A percentile compares a stretch with the other conserved stretches of the same genome.
phyloP scores from a whole-genome alignment of 2,888 invertebrate species.

The Augiades crinisus region DNA sequence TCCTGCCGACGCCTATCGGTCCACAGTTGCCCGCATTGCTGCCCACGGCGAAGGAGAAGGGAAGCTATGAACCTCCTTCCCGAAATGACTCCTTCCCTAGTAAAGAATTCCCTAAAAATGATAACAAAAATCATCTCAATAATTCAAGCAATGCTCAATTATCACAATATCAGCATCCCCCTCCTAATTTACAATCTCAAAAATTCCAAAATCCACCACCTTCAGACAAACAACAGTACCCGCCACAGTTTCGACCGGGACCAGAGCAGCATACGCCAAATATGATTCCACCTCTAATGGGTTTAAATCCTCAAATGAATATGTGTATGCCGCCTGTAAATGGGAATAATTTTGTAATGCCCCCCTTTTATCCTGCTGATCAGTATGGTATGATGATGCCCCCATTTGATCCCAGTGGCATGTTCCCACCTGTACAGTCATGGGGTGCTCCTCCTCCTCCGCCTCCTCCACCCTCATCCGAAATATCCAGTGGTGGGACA shows the following conservation, averaged over 20 bases:
- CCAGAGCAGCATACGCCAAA: constrained; percentile 36
- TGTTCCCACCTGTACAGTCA: constrained; percentile 42
- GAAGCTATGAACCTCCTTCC: constrained; percentile 43
- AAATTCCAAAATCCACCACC: constrained; percentile 2
- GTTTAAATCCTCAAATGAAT: constrained; percentile 66
- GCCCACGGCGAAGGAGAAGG: constrained; percentile 43
- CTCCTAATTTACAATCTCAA: constrained; percentile 14
- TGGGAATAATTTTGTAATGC: constrained; percentile 60
- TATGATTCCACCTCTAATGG: constrained; percentile 67
- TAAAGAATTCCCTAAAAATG: constrained; percentile 28
- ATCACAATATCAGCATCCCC: constrained; percentile 33
- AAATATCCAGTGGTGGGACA: constrained; percentile 45
- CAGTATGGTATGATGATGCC: constrained; percentile 71
- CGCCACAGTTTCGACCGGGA: constrained; percentile 30
- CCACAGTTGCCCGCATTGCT: constrained; percentile 52
- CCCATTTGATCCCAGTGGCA: constrained; percentile 41
- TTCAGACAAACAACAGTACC: constrained; percentile 2
- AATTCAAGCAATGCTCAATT: constrained; percentile 38
- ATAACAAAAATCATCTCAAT: constrained; percentile 23
- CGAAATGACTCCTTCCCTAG: constrained; percentile 33
- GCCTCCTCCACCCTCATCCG: constrained; percentile 59
- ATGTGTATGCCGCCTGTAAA: constrained; percentile 63
- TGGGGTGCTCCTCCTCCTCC: constrained; percentile 69
- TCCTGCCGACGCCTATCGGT: constrained; percentile 53
- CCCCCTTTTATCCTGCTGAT: constrained; percentile 64